Percentiles rank a stretch among this genome's conserved stretches.
Conservation (phyloP, 2,888 invertebrate species). For the Timema cristinae region DNA sequence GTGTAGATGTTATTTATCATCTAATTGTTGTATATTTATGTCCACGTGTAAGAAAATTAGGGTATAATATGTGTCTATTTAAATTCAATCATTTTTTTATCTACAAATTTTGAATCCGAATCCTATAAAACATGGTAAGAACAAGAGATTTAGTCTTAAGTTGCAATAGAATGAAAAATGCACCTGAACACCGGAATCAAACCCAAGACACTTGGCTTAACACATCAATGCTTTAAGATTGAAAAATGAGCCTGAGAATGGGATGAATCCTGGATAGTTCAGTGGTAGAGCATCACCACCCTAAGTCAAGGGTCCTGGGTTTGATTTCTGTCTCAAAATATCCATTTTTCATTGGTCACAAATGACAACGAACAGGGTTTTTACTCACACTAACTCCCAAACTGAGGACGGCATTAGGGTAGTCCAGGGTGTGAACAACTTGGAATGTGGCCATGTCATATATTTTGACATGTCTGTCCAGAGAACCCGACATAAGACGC, state of each 20-base stretch:
- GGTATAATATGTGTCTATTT: too few relatives aligned
- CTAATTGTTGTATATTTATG: too few relatives aligned
- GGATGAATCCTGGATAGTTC: not conserved
- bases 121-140: too few relatives aligned
- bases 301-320: too few relatives aligned
- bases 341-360: not conserved
- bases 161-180: too few relatives aligned
- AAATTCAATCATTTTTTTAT: too few relatives aligned
- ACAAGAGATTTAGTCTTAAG: too few relatives aligned
- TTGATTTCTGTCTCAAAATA: not conserved
- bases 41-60: too few relatives aligned
- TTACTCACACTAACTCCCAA: slow-evolving; percentile 62
- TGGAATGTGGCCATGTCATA: slow-evolving; percentile 84
- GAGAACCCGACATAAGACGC: slow-evolving; percentile 80
- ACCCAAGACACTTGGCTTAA: not conserved
- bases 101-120: too few relatives aligned
- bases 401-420: slow-evolving; percentile 86
- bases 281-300: too few relatives aligned
- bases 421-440: slow-evolving; percentile 83
- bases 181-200: not conserved
- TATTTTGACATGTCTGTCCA: slow-evolving; percentile 91
- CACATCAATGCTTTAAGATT: not conserved
- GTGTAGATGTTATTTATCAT: too few relatives aligned
- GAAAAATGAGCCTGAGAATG: not conserved
- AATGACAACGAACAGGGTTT: not conserved